Base-by-base conservation (phyloP, 1,140 invertebrate genomes). In the Drosophila kepulauana region DNA sequence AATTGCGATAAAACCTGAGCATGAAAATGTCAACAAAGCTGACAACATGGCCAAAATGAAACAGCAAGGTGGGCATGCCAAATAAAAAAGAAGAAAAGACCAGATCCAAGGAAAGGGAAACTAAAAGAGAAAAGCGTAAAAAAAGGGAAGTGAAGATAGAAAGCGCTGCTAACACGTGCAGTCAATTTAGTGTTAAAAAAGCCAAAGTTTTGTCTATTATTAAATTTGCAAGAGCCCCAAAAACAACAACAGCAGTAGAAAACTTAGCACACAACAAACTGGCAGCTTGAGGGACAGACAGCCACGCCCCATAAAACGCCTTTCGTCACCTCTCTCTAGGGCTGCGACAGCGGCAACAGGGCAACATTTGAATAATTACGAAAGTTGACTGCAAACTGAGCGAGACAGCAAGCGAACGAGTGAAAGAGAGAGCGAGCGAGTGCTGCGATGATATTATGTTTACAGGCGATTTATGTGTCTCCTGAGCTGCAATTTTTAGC, bases 361-460 rank as follows among this genome's bases (percentile, higher is more conserved):
- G 38, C 33, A 38, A 48, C 81, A 78, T 86, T 85, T 88, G 81
- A 88, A 88, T 89, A 89, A 88, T 88, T 88, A 89, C 85, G 76
- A 59, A 89, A 89, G 84, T 88, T 88, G 66, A 54, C 68, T 74
- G 58, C 33, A 11, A 64, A 25, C 30, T 41, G 30, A 66, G 46
- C 30, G 43, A 30, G 33, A 33, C 35, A 11, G 2, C 20, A 30
- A 38, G 43, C 6, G 58, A 28, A 28, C 11, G 58, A 62, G 38
- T 35, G 35, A 30, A 8, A 28, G n/a, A 33, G 52, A 64, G 46
- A 25, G 35, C 10, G 3, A n/a, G 57, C 30, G 16, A 41, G 25
- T 56, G 63, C 20, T 25, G 20, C 20, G 33, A 30, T 35, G 45
- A 43, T 35, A 38, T 67, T 52, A 66, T 59, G 52, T 43, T 61